Evolutionary conservation across 53 echinoderm and acorn worm species (phyloP).

Genomic region (Holothuria leucospilota): DNA sequence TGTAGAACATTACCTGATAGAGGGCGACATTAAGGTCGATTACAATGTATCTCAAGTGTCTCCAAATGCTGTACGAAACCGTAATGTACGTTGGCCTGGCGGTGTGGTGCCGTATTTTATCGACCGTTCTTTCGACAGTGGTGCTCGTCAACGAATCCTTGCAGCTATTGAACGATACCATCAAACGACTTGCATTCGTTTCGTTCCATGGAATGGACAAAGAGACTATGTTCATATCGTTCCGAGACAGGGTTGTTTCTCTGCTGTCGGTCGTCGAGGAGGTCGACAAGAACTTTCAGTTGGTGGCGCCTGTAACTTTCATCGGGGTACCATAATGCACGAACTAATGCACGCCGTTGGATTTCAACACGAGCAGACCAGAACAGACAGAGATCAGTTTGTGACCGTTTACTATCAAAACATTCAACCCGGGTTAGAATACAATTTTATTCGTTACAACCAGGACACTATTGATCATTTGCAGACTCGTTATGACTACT

Average conservation of each 20-base stretch:
- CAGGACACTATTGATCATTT: slow-evolving; percentile 66
- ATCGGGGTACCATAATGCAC: slow-evolving; percentile 78
- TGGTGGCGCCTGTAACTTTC: slow-evolving; percentile 64
- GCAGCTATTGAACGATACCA: slow-evolving; percentile 63
- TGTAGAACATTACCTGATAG: too few relatives aligned
- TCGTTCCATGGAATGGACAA: slow-evolving; percentile 62
- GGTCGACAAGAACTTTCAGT: slow-evolving; percentile 76
- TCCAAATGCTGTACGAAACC: slow-evolving; percentile 51
- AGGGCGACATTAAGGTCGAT: too few relatives aligned
- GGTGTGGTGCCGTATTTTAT: slow-evolving; percentile 79
- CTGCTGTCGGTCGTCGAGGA: slow-evolving; percentile 70
- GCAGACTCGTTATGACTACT: slow-evolving; percentile 73
- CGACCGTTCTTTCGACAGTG: slow-evolving; percentile 64
- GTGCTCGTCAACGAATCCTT: slow-evolving; percentile 64
- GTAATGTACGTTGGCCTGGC: slow-evolving; percentile 67
- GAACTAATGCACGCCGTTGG: slow-evolving; percentile 86
- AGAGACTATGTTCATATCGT: slow-evolving; percentile 74
- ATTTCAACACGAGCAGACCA: slow-evolving; percentile 81
- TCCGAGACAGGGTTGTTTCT: slow-evolving; percentile 75
- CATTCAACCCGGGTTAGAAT: slow-evolving; percentile 64
- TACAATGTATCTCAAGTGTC: slow-evolving; percentile 1
- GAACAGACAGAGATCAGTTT: slow-evolving; percentile 77
- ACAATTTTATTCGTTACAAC: slow-evolving; percentile 74
- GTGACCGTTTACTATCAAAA: slow-evolving; percentile 77
- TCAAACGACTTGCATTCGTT: slow-evolving; percentile 72